Evolutionary conservation across 2,797 vertebrate species (phyloP).

Genomic region (Acomys russatus): DNA sequence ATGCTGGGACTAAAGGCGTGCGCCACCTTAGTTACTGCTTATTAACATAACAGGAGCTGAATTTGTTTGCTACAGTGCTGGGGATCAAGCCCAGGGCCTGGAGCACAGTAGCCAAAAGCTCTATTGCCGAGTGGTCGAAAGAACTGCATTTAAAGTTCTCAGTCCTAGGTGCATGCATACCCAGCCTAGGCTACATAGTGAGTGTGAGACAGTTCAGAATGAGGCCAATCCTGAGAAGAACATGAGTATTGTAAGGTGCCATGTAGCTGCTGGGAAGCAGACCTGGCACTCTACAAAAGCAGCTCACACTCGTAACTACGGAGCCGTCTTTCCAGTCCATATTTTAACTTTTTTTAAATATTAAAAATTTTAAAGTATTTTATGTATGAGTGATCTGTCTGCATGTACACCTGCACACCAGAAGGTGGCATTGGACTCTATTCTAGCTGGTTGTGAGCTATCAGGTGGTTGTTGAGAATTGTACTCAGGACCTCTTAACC

Average conservation of each 20-base stretch:
- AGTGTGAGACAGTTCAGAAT: not conserved
- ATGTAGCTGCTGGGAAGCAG: not conserved
- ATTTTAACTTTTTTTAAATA: not conserved
- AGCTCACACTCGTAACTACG: not conserved
- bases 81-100: not conserved
- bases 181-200: not conserved
- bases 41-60: conserved; percentile 24
- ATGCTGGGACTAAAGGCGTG: too few relatives aligned
- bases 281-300: not conserved
- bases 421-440: not conserved
- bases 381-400: not conserved
- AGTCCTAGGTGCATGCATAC: not conserved
- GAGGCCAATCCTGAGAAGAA: not conserved
- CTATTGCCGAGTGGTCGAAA: not conserved
- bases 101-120: not conserved
- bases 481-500: not conserved
- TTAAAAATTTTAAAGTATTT: not conserved
- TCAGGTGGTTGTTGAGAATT: not conserved
- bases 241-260: not conserved
- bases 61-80: not conserved
- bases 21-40: not conserved
- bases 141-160: conserved; percentile 12
- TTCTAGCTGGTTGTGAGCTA: too few relatives aligned
- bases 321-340: not conserved
- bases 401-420: too few relatives aligned